A percentile compares a stretch with the other conserved stretches of the same genome.
Conservation (phyloP, 1,140 invertebrate species). For the Sweltsa coloradensis region DNA sequence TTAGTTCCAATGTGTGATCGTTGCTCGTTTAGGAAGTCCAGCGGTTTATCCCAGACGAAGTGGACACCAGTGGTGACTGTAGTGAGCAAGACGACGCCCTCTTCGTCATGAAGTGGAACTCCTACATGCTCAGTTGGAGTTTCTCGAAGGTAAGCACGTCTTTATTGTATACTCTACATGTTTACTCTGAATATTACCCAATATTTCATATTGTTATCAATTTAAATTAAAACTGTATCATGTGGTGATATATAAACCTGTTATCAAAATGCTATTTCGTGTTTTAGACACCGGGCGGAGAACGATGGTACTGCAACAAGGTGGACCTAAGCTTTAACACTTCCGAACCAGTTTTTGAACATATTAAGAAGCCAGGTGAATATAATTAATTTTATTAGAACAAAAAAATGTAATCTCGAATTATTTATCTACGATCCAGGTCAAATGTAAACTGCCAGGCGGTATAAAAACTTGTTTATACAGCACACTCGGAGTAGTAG, state of each 20-base stretch:
- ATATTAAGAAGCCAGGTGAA: constrained; percentile 37
- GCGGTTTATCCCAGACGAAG: background rate
- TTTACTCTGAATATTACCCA: no score
- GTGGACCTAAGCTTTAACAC: constrained; percentile 48
- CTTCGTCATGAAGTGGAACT: background rate
- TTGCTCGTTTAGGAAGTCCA: background rate
- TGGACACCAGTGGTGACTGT: background rate
- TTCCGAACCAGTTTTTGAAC: constrained; percentile 37
- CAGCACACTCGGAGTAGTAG: no score
- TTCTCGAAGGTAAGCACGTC: background rate
- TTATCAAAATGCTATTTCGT: background rate
- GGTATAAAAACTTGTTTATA: no score
- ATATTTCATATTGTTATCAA: no score
- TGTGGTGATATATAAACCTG: background rate
- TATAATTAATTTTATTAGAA: no score
- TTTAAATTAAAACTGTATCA: no score
- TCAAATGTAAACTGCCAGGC: no score
- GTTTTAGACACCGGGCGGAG: constrained; percentile 40
- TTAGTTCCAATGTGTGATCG: background rate
- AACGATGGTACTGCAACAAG: constrained; percentile 69
- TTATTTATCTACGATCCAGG: no score
- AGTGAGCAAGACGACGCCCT: background rate
- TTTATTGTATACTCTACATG: background rate
- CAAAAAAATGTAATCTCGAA: no score
- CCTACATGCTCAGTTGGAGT: background rate